Evolutionary conservation across 2,113 vertebrate genomes (phyloP).

Genomic region (Stigmatopora nigra): DNA sequence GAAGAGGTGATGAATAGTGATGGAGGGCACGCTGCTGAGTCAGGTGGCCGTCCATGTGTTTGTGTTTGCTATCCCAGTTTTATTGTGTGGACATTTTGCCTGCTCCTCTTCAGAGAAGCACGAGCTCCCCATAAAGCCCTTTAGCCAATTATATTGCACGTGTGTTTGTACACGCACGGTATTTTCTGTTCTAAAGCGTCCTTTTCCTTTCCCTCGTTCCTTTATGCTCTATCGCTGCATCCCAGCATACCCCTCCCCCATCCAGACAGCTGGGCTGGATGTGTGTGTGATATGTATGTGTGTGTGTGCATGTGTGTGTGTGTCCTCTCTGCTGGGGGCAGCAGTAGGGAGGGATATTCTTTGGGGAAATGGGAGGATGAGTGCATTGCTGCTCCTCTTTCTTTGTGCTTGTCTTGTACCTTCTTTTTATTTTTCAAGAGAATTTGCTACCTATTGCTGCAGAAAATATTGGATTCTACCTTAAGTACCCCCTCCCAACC

Average conservation of each 20-base stretch:
- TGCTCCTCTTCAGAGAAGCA: too few species aligned
- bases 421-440: slow-evolving; percentile 7
- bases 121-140: not conserved
- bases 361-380: slow-evolving; percentile 62
- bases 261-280: slow-evolving; percentile 40
- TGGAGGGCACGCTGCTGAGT: slow-evolving; percentile 3
- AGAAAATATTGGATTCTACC: slow-evolving; percentile 17
- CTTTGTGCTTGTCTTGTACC: slow-evolving; percentile 30
- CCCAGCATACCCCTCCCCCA: slow-evolving; percentile 60
- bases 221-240: slow-evolving; percentile 47
- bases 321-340: slow-evolving; percentile 55
- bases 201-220: slow-evolving; percentile 17
- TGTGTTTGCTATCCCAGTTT: not conserved
- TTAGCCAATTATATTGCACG: not conserved
- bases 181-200: not conserved
- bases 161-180: not conserved
- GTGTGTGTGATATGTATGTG: slow-evolving; percentile 15
- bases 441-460: not conserved
- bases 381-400: slow-evolving; percentile 44
- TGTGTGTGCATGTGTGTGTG: slow-evolving; percentile 10
- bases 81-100: not conserved
- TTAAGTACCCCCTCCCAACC: slow-evolving; percentile 3
- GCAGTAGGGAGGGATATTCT: slow-evolving; percentile 63
- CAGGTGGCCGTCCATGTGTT: slow-evolving; percentile 7
- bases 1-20: slow-evolving; percentile 31